Conservation (phyloP, 2,797 vertebrate species). For the Tokudaia tokunoshimensis region DNA sequence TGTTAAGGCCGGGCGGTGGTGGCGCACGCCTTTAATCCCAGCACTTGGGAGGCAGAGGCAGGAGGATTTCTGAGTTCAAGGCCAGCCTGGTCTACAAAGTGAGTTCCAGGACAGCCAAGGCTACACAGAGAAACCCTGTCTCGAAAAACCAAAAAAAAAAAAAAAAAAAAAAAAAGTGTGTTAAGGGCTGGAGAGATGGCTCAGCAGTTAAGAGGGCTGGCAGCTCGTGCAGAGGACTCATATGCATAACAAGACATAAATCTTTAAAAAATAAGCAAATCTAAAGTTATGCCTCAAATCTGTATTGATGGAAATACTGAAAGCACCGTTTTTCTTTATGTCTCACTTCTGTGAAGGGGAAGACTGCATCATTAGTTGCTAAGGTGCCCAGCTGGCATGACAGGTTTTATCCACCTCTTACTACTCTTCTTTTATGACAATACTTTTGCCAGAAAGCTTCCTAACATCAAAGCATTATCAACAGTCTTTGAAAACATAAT, state of each 20-base stretch:
- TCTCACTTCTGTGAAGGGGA: background rate
- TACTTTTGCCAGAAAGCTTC: background rate
- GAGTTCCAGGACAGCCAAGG: too few species aligned
- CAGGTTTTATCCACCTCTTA: background rate
- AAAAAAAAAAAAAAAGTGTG: too few species aligned
- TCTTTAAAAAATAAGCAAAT: background rate
- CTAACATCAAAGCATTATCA: background rate
- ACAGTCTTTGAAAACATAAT: background rate
- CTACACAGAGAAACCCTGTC: too few species aligned
- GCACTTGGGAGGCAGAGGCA: too few species aligned
- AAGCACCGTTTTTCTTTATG: background rate
- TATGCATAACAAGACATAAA: background rate
- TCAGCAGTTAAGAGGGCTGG: background rate
- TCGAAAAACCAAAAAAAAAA: too few species aligned
- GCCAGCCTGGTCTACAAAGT: too few species aligned
- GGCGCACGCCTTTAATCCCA: too few species aligned
- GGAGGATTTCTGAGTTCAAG: too few species aligned
- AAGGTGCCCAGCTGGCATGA: background rate
- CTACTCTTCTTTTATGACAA: background rate
- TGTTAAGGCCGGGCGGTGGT: background rate
- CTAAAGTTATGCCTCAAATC: background rate
- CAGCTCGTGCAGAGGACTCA: background rate
- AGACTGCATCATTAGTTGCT: background rate
- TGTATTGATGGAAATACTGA: background rate
- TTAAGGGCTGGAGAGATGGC: background rate